These are phyloP conservation scores for Acanthurus leucopareius DNA, from an alignment of 2,797 vertebrate species.

Conservation along the genomic window DNA sequence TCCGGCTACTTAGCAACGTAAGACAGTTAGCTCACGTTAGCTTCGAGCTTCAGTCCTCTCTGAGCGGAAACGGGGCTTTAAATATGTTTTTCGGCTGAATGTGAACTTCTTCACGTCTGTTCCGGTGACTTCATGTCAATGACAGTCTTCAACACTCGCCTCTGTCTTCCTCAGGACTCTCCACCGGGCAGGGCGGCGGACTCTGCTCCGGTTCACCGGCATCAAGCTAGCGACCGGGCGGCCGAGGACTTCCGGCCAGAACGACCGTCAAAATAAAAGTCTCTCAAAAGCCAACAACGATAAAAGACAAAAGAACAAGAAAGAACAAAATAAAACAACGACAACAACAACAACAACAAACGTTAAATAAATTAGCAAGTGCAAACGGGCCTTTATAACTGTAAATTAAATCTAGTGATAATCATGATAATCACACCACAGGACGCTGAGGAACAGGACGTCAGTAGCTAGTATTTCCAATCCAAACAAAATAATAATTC, in stretches of 20 bases:
- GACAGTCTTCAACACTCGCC: background rate
- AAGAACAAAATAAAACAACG: too few species aligned
- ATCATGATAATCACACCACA: too few species aligned
- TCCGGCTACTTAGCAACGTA: background rate
- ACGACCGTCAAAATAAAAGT: conserved; percentile 27
- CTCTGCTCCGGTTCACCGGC: background rate
- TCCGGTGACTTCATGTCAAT: background rate
- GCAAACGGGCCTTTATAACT: too few species aligned
- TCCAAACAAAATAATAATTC: too few species aligned
- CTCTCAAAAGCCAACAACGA: too few species aligned
- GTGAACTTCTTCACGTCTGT: background rate
- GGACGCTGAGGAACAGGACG: too few species aligned
- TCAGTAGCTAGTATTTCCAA: too few species aligned
- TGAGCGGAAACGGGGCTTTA: background rate
- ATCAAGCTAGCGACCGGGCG: background rate
- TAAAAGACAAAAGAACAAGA: too few species aligned
- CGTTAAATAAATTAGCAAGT: too few species aligned
- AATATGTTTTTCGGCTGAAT: background rate
- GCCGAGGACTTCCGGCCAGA: background rate
- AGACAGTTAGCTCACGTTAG: background rate
- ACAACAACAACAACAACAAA: too few species aligned
- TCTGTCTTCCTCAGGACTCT: background rate
- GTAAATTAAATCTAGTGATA: too few species aligned
- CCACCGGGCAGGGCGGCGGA: fast-evolving
- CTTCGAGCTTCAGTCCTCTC: background rate